Conservation (phyloP, 2,113 vertebrate species). For the Dipodomys ordii region DNA sequence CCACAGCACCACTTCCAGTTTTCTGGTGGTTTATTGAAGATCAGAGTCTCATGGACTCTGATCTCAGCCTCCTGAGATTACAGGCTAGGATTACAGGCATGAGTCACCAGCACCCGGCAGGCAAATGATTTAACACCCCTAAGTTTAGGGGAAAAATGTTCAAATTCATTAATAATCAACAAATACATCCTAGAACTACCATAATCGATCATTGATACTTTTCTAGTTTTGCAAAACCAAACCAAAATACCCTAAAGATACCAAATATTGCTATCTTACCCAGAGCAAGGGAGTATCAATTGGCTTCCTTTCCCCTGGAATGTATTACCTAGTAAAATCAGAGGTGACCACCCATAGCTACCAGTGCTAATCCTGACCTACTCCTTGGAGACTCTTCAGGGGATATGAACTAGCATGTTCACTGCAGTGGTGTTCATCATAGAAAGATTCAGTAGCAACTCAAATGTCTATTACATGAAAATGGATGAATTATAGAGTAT, state of each 20-base stretch:
- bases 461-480: background rate
- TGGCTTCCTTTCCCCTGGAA: background rate
- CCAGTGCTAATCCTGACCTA: background rate
- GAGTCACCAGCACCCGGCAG: no score
- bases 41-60: no score
- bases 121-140: background rate
- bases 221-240: background rate
- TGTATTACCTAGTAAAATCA: background rate
- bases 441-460: background rate
- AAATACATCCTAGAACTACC: background rate
- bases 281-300: background rate
- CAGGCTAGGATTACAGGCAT: no score
- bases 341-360: accelerated
- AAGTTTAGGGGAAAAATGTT: background rate
- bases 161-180: background rate
- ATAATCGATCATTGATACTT: background rate
- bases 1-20: no score
- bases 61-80: no score
- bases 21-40: no score
- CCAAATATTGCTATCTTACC: background rate
- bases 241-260: background rate
- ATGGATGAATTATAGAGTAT: background rate
- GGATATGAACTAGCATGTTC: background rate
- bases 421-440: background rate
- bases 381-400: background rate